These are phyloP conservation scores for Linnaemya tessellans DNA, from an alignment of 2,888 invertebrate genomes.

Conservation along the genomic window DNA sequence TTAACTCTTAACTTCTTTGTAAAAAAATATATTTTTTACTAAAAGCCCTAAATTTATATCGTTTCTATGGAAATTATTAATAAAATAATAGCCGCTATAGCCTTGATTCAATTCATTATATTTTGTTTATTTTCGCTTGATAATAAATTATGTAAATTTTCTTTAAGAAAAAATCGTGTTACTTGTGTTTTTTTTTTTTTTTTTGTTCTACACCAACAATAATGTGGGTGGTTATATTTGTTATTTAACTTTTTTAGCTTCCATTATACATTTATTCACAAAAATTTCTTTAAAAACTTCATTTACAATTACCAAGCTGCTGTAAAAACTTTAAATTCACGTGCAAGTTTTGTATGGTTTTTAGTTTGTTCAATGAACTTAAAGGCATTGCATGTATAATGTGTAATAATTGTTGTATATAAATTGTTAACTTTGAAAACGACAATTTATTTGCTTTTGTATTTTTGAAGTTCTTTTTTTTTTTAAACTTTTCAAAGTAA, in stretches of 20 bases:
- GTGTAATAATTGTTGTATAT: conserved; percentile 65
- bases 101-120: conserved; percentile 38
- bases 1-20: too few relatives aligned
- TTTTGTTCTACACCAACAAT: background rate
- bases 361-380: conserved; percentile 73
- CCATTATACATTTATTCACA: conserved; percentile 18
- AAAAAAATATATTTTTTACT: background rate
- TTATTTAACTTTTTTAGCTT: conserved; percentile 56
- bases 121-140: background rate
- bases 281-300: conserved; percentile 50
- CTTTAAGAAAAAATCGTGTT: conserved; percentile 51
- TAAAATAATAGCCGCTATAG: background rate
- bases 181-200: background rate
- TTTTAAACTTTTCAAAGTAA: conserved; percentile 36
- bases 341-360: conserved; percentile 36
- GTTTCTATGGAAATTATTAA: background rate
- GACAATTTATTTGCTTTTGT: conserved; percentile 53
- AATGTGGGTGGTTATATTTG: conserved; percentile 58
- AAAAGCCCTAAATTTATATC: background rate
- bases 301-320: conserved; percentile 25
- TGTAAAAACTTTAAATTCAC: background rate
- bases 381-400: conserved; percentile 69
- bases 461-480: conserved; percentile 36
- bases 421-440: conserved; percentile 26
- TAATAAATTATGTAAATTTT: conserved; percentile 63